Evolutionary conservation across 2,113 vertebrate species (phyloP).

Genomic region (Sylvietta virens): DNA sequence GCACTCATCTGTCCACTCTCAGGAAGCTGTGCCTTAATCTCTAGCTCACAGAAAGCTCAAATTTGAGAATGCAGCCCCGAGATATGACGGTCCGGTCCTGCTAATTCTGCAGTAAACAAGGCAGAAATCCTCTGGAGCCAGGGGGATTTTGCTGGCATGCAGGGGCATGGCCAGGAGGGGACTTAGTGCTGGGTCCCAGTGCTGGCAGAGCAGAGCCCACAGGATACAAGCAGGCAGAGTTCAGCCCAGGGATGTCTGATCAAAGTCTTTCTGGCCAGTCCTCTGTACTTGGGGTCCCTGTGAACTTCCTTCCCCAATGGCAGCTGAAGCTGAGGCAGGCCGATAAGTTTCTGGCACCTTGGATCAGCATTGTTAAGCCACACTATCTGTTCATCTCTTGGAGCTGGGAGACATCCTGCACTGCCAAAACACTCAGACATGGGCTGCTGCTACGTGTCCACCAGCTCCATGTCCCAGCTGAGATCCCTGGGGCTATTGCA

Average conservation of each 20-base stretch:
- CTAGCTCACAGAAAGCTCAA: neutral
- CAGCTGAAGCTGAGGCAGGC: neutral
- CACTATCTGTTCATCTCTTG: neutral
- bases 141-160: neutral
- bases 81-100: neutral
- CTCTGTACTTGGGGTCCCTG: neutral
- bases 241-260: neutral
- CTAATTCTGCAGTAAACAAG: neutral
- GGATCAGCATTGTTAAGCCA: neutral
- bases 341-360: slow-evolving; percentile 23
- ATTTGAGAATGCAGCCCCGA: neutral
- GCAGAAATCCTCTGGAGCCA: neutral
- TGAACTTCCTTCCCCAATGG: neutral
- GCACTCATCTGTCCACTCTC: neutral
- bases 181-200: neutral
- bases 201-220: neutral
- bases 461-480: neutral
- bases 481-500: neutral
- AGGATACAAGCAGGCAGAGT: neutral
- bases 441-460: neutral
- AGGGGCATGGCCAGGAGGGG: neutral
- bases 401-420: neutral
- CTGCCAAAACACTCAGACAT: neutral
- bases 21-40: neutral
- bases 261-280: neutral